phyloP scores from a whole-genome alignment of 2,888 invertebrate genomes.

The Morinoia aosen region DNA sequence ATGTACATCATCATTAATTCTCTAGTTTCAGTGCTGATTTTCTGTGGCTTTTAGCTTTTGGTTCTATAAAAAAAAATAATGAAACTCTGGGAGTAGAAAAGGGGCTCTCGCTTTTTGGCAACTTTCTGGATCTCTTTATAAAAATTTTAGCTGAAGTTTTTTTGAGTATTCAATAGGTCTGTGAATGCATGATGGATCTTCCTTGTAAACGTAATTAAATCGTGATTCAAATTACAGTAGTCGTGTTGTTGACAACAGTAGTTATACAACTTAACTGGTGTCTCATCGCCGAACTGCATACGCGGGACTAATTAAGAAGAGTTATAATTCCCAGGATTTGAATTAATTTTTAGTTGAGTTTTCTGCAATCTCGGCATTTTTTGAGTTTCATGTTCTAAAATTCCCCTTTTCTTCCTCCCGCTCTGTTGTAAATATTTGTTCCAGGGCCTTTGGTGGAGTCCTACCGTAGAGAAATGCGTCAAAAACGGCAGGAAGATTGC shows the following conservation, averaged over 20 bases:
- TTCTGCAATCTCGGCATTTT: background rate
- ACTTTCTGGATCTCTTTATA: background rate
- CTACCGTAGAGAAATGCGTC: background rate
- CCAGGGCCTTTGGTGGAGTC: background rate
- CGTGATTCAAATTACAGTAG: background rate
- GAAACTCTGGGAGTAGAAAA: background rate
- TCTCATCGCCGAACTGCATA: background rate
- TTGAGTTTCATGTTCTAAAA: background rate
- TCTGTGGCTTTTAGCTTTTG: background rate
- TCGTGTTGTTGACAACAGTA: background rate
- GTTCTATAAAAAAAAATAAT: background rate
- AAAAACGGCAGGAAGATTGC: background rate
- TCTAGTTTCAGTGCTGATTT: background rate
- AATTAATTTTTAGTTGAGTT: background rate
- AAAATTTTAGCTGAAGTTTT: background rate
- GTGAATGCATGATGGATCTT: background rate
- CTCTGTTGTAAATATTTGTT: constrained; percentile 17
- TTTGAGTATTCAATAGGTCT: background rate
- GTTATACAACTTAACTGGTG: background rate
- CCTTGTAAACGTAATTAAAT: constrained; percentile 17
- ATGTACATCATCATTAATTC: background rate
- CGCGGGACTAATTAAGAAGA: background rate
- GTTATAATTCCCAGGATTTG: background rate
- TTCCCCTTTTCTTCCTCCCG: background rate
- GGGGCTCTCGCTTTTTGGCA: background rate